Evolutionary conservation across 2,797 vertebrate species (phyloP).

Genomic region (Thripadectes ignobilis): DNA sequence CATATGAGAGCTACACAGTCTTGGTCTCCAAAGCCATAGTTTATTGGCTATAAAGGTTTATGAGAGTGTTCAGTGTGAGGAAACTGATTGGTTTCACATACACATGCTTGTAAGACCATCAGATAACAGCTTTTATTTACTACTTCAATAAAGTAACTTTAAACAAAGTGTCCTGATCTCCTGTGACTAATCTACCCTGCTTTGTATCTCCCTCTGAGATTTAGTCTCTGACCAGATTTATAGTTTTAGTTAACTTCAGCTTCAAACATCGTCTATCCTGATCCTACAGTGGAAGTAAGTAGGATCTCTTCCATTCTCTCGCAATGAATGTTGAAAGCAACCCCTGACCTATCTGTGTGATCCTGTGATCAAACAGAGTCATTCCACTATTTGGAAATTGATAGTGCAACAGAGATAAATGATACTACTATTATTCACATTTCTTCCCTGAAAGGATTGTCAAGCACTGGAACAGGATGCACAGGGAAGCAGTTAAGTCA

Average conservation of each 20-base stretch:
- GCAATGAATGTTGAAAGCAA: neutral
- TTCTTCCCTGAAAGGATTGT: neutral
- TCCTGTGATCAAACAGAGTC: neutral
- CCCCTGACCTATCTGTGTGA: neutral
- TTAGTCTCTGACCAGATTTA: constrained; percentile 17
- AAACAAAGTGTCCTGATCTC: constrained; percentile 1
- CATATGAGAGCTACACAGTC: neutral
- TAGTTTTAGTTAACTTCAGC: neutral
- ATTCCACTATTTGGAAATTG: neutral
- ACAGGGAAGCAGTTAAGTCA: neutral
- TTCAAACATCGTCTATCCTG: neutral
- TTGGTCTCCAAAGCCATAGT: neutral
- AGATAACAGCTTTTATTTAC: constrained; percentile 41
- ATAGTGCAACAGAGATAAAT: neutral
- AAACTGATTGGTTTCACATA: neutral
- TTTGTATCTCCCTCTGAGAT: constrained; percentile 9
- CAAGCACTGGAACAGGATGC: neutral
- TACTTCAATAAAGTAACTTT: neutral
- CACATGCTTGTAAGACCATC: neutral
- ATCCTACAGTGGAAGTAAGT: neutral
- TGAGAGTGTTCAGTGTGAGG: neutral
- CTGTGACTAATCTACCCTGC: neutral
- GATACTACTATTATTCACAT: neutral
- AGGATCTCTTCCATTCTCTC: neutral
- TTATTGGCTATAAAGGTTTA: neutral